Conservation (phyloP, 2,113 vertebrate genomes). For the Urocynchramus pylzowi region DNA sequence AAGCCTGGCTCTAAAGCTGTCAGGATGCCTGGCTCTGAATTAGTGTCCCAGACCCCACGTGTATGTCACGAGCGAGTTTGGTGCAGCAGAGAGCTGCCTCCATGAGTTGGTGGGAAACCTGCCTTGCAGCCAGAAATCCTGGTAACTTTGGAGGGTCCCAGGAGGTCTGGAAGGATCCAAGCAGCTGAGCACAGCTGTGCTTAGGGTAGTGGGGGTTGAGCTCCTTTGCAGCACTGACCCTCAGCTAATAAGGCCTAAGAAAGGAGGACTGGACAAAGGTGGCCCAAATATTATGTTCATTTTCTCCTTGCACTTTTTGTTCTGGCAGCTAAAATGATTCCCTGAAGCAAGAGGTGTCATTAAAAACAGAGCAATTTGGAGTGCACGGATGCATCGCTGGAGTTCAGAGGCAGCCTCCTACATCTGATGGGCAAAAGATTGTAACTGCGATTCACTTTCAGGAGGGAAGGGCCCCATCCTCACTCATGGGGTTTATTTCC, state of each 20-base stretch:
- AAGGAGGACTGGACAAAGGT: background rate
- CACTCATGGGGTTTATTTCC: background rate
- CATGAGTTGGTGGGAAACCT: background rate
- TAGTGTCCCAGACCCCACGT: fast-evolving
- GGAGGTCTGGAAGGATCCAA: background rate
- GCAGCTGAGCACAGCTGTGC: background rate
- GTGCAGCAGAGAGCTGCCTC: background rate
- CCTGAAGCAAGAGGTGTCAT: background rate
- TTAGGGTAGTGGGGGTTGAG: background rate
- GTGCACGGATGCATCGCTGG: background rate
- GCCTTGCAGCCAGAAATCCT: background rate
- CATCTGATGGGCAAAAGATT: background rate
- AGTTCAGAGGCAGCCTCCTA: background rate
- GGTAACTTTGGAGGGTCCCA: background rate
- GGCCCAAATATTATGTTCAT: background rate
- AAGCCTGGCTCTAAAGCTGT: background rate
- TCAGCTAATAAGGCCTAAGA: background rate
- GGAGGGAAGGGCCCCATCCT: background rate
- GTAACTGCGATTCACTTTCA: background rate
- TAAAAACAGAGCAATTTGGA: background rate
- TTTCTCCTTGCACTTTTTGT: background rate
- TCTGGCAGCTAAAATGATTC: background rate
- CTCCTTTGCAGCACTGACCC: background rate
- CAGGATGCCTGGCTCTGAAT: background rate
- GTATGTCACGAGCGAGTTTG: fast-evolving